phyloP scores from a whole-genome alignment of 2,797 vertebrate genomes.

The Sphenopsis melanotis region DNA sequence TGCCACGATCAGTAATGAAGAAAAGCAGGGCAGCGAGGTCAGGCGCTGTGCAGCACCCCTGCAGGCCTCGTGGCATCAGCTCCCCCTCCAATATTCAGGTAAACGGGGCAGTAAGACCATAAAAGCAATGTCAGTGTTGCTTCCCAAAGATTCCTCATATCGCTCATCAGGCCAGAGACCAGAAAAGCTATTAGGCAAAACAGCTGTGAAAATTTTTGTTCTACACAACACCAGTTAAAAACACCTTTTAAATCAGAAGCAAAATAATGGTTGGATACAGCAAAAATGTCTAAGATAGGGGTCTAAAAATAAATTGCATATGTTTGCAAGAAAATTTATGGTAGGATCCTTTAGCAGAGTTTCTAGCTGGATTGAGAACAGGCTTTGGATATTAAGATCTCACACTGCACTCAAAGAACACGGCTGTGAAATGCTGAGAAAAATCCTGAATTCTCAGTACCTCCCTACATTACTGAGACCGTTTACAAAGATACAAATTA shows the following conservation, averaged over 20 bases:
- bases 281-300: neutral
- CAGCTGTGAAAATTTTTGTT: neutral
- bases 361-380: neutral
- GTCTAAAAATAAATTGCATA: neutral
- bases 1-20: accelerated
- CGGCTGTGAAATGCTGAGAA: neutral
- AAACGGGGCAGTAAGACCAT: neutral
- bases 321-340: neutral
- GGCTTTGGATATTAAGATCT: neutral
- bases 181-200: neutral
- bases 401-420: neutral
- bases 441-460: neutral
- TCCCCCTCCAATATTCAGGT: neutral
- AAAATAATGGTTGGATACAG: neutral
- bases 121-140: neutral
- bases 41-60: accelerated
- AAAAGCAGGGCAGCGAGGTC: neutral
- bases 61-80: neutral
- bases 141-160: neutral
- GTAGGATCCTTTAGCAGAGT: neutral
- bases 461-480: neutral
- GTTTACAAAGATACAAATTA: neutral
- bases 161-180: neutral
- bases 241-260: neutral
- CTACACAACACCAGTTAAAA: neutral